These are phyloP conservation scores for Syndactyla subalaris DNA, from an alignment of 2,797 vertebrate species.

Conservation along the genomic window DNA sequence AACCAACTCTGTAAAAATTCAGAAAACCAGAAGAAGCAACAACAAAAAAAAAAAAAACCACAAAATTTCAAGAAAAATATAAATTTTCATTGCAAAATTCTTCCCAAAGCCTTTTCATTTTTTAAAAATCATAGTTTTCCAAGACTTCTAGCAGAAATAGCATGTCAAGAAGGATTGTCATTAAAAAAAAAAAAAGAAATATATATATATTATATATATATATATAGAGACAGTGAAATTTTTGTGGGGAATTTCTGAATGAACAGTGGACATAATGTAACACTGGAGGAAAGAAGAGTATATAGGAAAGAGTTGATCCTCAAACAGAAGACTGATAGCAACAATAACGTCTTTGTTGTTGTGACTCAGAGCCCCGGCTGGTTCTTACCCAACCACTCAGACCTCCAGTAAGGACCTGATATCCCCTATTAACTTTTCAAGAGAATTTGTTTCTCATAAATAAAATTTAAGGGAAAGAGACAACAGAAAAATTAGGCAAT, in stretches of 20 bases:
- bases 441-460: neutral
- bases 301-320: neutral
- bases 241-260: neutral
- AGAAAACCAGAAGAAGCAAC: neutral
- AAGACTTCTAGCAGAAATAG: neutral
- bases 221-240: neutral
- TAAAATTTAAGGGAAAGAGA: neutral
- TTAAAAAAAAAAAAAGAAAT: neutral
- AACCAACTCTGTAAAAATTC: neutral
- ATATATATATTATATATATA: neutral
- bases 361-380: neutral
- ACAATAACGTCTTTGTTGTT: neutral
- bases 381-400: neutral
- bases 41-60: neutral
- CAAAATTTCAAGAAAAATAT: neutral
- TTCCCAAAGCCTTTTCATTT: neutral
- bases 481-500: neutral
- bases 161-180: neutral
- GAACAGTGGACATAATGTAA: neutral
- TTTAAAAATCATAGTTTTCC: neutral
- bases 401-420: neutral
- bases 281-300: neutral
- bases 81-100: neutral
- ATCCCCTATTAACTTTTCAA: neutral
- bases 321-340: neutral